Percentiles rank a stretch among this genome's conserved stretches.
Evolutionary conservation across 1,140 invertebrate genomes (phyloP).

Genomic region (Paracyclopina nana): DNA sequence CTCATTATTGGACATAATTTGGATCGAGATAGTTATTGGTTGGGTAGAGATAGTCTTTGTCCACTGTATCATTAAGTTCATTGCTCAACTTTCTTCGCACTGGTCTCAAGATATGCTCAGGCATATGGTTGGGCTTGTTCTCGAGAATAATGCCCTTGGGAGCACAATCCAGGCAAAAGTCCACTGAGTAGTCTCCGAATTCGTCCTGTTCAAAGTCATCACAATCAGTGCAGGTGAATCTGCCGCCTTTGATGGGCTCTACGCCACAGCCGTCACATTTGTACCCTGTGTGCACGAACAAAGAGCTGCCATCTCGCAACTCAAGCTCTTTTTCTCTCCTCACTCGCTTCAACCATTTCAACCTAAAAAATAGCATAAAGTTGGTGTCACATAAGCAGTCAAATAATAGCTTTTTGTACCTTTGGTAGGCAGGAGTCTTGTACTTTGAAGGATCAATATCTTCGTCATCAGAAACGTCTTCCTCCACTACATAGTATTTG

Average conservation of each 20-base stretch:
- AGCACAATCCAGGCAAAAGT: constrained; percentile 4
- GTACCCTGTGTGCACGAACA: not conserved
- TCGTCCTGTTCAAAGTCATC: not conserved
- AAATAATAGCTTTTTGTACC: no score
- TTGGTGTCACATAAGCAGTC: no score
- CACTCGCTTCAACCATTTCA: not conserved
- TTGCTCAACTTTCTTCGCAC: constrained; percentile 5
- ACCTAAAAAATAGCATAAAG: no score
- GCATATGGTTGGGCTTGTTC: not conserved
- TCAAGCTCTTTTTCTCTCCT: constrained; percentile 8
- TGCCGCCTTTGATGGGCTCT: constrained; percentile 3
- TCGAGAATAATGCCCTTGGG: not conserved
- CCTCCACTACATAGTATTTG: not conserved
- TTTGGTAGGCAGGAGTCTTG: not conserved
- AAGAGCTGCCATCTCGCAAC: not conserved
- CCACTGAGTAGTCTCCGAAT: no score
- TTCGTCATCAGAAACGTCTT: constrained; percentile 1
- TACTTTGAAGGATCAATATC: not conserved
- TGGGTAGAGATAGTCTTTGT: no score
- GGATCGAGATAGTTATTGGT: no score
- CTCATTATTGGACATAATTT: no score
- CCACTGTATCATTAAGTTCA: constrained; percentile 3
- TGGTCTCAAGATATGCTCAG: not conserved
- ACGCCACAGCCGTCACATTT: constrained; percentile 5
- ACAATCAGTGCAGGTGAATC: constrained; percentile 7